Evolutionary conservation across 2,113 vertebrate genomes (phyloP).

Genomic region (Cryptomyrus ogoouensis): DNA sequence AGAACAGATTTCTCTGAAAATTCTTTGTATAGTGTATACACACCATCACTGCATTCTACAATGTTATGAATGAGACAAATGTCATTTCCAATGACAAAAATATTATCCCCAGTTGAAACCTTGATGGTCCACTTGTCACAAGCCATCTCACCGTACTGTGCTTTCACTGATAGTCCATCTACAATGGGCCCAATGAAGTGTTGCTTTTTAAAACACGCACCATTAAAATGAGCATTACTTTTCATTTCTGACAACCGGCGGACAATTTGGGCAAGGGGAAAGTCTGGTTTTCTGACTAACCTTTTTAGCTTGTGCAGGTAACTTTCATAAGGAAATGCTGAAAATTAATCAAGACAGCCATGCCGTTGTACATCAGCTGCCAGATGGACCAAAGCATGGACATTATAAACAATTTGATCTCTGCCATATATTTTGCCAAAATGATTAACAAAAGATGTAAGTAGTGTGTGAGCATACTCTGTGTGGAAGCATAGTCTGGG

Average conservation of each 20-base stretch:
- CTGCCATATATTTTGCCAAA: too few species aligned
- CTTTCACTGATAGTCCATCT: constrained; percentile 21
- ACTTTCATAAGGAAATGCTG: constrained; percentile 21
- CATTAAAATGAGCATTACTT: constrained; percentile 21
- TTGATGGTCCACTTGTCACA: constrained; percentile 21
- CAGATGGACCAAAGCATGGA: constrained; percentile 9
- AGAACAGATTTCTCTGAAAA: too few species aligned
- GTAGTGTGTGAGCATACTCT: too few species aligned
- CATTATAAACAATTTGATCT: too few species aligned
- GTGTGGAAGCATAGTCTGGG: too few species aligned
- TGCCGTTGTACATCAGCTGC: neutral
- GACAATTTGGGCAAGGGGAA: constrained; percentile 20
- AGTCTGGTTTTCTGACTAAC: constrained; percentile 22
- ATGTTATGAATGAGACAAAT: constrained; percentile 19
- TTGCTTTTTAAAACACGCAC: constrained; percentile 24
- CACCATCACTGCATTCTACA: constrained; percentile 12
- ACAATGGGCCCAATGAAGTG: constrained; percentile 26
- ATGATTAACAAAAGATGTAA: too few species aligned
- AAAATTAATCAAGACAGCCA: constrained; percentile 15
- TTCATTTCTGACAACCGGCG: constrained; percentile 18
- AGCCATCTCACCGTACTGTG: constrained; percentile 21
- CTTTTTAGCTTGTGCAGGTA: constrained; percentile 23
- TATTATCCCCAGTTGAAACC: constrained; percentile 18
- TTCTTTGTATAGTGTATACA: neutral
- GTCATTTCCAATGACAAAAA: constrained; percentile 2